Evolutionary conservation across 2,888 invertebrate genomes (phyloP).

Genomic region (Laspeyria flexula): DNA sequence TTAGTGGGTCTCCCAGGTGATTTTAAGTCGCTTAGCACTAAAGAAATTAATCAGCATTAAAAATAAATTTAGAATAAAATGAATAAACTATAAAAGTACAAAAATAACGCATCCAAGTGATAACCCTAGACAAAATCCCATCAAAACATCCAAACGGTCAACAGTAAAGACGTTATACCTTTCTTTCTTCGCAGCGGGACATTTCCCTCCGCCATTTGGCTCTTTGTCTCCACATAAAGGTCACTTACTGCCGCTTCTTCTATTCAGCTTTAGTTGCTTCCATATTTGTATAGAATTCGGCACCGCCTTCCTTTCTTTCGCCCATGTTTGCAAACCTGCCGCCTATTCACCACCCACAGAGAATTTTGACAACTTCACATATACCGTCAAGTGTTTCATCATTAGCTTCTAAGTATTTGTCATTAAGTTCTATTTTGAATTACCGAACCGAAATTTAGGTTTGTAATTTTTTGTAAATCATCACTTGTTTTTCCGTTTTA

Average conservation of each 20-base stretch:
- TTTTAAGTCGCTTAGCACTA: no score
- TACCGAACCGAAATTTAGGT: conserved; percentile 9
- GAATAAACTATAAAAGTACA: background rate
- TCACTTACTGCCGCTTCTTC: conserved; percentile 67
- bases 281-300: conserved; percentile 63
- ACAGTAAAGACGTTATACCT: conserved; percentile 70
- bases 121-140: conserved; percentile 62
- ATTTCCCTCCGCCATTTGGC: conserved; percentile 65
- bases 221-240: conserved; percentile 70
- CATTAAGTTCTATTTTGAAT: conserved; percentile 41
- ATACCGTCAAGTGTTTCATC: conserved; percentile 15
- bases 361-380: conserved; percentile 43
- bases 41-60: no score
- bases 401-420: background rate
- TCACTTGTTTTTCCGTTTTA: conserved; percentile 62
- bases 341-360: conserved; percentile 78
- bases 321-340: conserved; percentile 79
- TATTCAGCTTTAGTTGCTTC: conserved; percentile 63
- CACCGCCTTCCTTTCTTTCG: conserved; percentile 67
- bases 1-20: no score
- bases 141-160: conserved; percentile 65
- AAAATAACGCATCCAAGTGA: conserved; percentile 6
- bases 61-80: no score
- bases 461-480: conserved; percentile 52
- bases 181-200: conserved; percentile 70